Evolutionary conservation across 2,113 vertebrate species (phyloP).

Genomic region (Podiceps cristatus): DNA sequence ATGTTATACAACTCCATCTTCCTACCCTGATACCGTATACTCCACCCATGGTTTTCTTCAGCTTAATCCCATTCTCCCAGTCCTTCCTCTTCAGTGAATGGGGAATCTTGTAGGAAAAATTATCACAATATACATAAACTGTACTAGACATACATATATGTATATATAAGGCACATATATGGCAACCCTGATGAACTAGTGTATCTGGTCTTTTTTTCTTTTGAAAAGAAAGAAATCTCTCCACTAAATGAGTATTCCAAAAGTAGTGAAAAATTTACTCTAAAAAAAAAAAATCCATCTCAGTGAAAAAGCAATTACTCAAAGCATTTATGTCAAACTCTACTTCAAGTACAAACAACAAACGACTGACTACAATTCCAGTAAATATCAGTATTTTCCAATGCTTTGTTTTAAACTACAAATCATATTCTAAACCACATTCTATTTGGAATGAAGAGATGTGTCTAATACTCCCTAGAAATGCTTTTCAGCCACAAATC

Average conservation of each 20-base stretch:
- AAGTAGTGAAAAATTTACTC: not conserved
- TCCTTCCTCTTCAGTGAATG: not conserved
- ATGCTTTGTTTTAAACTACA: not conserved
- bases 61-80: not conserved
- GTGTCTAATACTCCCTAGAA: not conserved
- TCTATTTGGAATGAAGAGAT: not conserved
- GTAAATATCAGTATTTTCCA: not conserved
- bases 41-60: not conserved
- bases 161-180: not conserved
- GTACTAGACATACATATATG: not conserved
- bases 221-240: not conserved
- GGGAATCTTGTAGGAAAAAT: not conserved
- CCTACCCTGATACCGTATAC: not conserved
- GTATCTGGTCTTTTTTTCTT: not conserved
- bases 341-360: not conserved
- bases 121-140: not conserved
- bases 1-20: not conserved
- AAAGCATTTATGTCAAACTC: not conserved
- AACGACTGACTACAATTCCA: not conserved
- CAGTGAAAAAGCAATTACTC: not conserved
- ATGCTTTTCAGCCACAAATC: not conserved
- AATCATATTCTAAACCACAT: not conserved
- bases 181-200: not conserved
- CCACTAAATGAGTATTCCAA: not conserved
- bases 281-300: not conserved